Percentiles rank a stretch among this genome's conserved stretches.
phyloP scores from a whole-genome alignment of 2,797 vertebrate genomes.

The Cyprinella venusta region DNA sequence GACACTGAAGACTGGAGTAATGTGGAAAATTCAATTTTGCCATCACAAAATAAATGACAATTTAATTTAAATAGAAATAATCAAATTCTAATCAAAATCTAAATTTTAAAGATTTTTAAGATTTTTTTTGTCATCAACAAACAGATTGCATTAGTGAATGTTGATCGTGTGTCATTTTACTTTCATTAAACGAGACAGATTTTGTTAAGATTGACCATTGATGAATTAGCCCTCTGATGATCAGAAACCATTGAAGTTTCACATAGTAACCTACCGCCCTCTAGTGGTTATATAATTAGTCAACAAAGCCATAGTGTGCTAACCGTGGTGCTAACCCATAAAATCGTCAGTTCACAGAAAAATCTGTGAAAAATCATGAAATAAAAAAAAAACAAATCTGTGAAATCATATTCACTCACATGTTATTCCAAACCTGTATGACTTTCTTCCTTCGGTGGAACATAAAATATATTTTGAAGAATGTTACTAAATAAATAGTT shows the following conservation, averaged over 20 bases:
- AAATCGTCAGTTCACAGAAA: background rate
- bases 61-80: background rate
- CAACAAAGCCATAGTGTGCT: background rate
- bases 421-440: no score
- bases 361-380: no score
- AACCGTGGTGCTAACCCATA: no score
- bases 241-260: no score
- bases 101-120: no score
- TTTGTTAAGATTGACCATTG: background rate
- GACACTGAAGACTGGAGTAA: background rate
- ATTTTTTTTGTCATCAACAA: background rate
- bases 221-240: no score
- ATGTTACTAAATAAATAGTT: background rate
- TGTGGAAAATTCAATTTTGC: background rate
- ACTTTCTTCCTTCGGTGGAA: background rate
- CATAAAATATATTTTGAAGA: background rate
- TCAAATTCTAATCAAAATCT: no score
- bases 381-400: no score
- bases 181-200: slow-evolving; percentile 18
- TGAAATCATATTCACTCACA: no score
- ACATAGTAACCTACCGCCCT: slow-evolving; percentile 5
- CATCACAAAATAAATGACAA: background rate
- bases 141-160: background rate
- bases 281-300: slow-evolving; percentile 41
- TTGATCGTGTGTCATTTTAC: background rate